Evolutionary conservation across 2,113 vertebrate species (phyloP).

Genomic region (Paradoxurus hermaphroditus): DNA sequence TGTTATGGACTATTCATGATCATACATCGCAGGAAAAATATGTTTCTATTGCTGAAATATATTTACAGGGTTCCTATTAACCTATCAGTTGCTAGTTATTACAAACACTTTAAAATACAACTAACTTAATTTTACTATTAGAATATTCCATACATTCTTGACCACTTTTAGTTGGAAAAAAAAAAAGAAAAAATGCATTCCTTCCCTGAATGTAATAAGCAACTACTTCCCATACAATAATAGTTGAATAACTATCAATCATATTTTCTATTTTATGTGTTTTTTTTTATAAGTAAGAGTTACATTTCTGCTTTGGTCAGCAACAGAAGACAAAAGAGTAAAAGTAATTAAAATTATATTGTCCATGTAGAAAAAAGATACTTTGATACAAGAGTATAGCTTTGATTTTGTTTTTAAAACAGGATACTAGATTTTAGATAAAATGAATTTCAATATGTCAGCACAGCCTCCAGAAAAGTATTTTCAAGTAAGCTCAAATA

Average conservation of each 20-base stretch:
- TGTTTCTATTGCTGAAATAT: not conserved
- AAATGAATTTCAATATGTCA: constrained; percentile 48
- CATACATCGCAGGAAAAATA: not conserved
- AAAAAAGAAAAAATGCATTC: not conserved
- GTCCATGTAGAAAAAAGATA: not conserved
- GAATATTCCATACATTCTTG: not conserved
- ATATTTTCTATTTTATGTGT: not conserved
- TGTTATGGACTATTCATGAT: not conserved
- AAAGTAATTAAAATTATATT: constrained; percentile 37
- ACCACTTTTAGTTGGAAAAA: not conserved
- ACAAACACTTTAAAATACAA: not conserved
- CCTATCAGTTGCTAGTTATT: not conserved
- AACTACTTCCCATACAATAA: not conserved
- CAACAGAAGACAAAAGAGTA: not conserved
- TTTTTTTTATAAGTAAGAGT: not conserved
- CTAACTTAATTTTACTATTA: not conserved
- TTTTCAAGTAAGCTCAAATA: constrained; percentile 52
- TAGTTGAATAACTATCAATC: not conserved
- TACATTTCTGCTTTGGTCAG: not conserved
- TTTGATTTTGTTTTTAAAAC: constrained; percentile 45
- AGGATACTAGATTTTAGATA: constrained; percentile 33
- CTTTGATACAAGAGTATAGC: not conserved
- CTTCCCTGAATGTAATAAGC: not conserved
- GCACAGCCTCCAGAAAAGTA: constrained; percentile 21
- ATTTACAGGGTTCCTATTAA: not conserved